A percentile compares a stretch with the other conserved stretches of the same genome.
phyloP scores from a whole-genome alignment of 2,797 vertebrate species.

The Rhinogobio ventralis region DNA sequence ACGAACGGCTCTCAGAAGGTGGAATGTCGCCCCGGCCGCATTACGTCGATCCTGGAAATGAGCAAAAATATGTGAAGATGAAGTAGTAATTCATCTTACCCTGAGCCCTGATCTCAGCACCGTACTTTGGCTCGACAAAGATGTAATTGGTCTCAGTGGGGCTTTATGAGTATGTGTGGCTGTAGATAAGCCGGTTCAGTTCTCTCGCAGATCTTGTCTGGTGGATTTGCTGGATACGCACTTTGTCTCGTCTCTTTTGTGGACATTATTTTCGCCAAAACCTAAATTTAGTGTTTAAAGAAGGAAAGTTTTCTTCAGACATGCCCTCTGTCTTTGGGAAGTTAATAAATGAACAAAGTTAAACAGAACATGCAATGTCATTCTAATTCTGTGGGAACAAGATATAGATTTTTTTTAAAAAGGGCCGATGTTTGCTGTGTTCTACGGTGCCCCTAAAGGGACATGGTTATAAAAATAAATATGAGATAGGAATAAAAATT shows the following conservation, averaged over 20 bases:
- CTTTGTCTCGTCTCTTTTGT: neutral
- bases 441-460: neutral
- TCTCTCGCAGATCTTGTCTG: neutral
- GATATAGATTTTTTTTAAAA: neutral
- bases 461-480: neutral
- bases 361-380: neutral
- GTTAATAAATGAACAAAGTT: neutral
- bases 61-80: conserved; percentile 27
- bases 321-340: neutral
- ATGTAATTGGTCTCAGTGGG: conserved; percentile 60
- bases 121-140: conserved; percentile 24
- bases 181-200: conserved; percentile 30
- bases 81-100: conserved; percentile 48
- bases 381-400: neutral
- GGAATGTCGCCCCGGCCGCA: neutral
- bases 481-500: neutral
- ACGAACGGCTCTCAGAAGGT: neutral
- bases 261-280: neutral
- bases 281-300: conserved; percentile 3
- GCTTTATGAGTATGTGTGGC: conserved; percentile 7
- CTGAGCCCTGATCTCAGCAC: conserved; percentile 24
- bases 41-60: conserved; percentile 22
- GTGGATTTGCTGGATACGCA: neutral
- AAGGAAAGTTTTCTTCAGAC: neutral
- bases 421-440: neutral